Evolutionary conservation across 2,113 vertebrate species (phyloP).

Genomic region (Cnemophilus loriae): DNA sequence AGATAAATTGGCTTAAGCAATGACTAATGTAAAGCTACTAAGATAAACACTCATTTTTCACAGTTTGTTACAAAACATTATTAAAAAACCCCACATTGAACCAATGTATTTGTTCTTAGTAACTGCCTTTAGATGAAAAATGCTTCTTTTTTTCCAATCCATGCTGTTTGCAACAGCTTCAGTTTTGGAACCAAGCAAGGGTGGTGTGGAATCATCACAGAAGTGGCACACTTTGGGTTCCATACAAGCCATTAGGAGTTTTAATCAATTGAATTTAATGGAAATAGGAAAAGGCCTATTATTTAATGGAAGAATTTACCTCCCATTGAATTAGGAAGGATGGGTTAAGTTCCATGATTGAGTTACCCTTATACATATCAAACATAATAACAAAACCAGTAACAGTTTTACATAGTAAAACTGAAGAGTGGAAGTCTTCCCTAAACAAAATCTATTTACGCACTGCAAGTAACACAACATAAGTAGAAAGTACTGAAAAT

Average conservation of each 20-base stretch:
- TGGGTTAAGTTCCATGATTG: background rate
- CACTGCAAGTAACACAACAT: background rate
- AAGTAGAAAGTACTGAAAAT: background rate
- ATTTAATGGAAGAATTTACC: background rate
- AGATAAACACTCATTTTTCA: background rate
- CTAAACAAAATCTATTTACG: background rate
- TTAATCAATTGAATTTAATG: background rate
- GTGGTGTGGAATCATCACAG: background rate
- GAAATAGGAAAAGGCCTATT: background rate
- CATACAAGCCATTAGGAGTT: background rate
- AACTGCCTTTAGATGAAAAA: background rate
- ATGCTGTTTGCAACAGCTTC: background rate
- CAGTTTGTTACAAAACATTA: background rate
- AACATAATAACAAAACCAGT: background rate
- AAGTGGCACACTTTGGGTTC: background rate
- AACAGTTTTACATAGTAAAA: background rate
- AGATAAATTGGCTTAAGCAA: background rate
- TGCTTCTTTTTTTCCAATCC: background rate
- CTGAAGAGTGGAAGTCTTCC: background rate
- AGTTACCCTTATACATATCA: background rate
- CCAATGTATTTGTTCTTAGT: background rate
- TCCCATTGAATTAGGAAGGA: background rate
- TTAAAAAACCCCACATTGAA: rapidly evolving
- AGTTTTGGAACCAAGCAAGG: background rate
- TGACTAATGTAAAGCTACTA: background rate